Base-by-base conservation (phyloP, 2,888 invertebrate genomes). In the Drosophila prostipennis region DNA sequence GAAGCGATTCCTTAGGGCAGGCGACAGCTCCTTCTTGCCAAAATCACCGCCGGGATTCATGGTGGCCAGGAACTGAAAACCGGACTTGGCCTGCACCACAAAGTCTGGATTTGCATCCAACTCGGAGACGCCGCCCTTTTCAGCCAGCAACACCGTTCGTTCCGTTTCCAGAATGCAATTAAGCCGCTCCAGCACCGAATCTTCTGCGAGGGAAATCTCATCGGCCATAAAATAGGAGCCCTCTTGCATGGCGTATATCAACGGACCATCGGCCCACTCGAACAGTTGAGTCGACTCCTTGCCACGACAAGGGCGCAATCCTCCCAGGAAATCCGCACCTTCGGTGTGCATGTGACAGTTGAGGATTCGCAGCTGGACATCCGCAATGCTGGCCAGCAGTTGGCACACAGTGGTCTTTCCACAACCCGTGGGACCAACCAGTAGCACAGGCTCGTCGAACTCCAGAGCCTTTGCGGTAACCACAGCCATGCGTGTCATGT, bases 1-100 rank as follows among this genome's bases (percentile, higher is more conserved):
- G 86, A 99, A 98, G 51, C 99, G 95, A 93, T 99, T 99, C 54
- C 99, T 93, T 53, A 99, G 92, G 0, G 99, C 99, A 0, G 99
- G 99, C 0, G 99, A 99, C 10, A 99, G 93, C 93, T 99, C 99
- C 91, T 99, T 99, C 91, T 99, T 99, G 3, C 99, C 99, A 91
- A 97, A 99, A 93, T 99, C 99, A 1, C 99, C 99, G 11, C 99
- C 99, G 7, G 99, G 99, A 93, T 99, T 99, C 99, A 99, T 99
- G 0, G 99, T 99, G 2, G 98, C 98, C 64, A 99, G 94, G 87
- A 99, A 97, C 81, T 96, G 95, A 90, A 99, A 99, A 10, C 94
- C 94, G 6, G 94, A 91, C 60, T 96, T 96, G 0, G 95, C 94
- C 43, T 96, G 93, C 3, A 95, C 93, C 34, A 94, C 93, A 52